Evolutionary conservation across 2,888 invertebrate genomes (phyloP).

Genomic region (Ochlodes sylvanus): DNA sequence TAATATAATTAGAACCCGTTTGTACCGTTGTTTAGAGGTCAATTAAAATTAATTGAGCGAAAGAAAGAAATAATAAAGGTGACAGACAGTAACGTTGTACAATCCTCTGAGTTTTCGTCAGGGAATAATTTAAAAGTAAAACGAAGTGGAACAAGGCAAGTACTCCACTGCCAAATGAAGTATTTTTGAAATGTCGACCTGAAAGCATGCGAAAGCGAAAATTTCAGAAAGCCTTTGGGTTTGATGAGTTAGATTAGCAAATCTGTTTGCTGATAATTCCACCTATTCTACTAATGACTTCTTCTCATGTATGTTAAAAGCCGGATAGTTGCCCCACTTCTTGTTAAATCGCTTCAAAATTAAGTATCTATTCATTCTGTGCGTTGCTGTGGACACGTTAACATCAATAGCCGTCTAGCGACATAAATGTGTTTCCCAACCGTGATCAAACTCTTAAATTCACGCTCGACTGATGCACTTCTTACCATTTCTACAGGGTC

Average conservation of each 20-base stretch:
- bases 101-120: conserved; percentile 14
- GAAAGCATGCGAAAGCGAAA: conserved; percentile 10
- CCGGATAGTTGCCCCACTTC: too few relatives aligned
- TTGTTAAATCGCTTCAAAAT: too few relatives aligned
- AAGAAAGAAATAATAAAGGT: conserved; percentile 35
- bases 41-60: conserved; percentile 36
- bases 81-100: conserved; percentile 32
- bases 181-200: conserved; percentile 21
- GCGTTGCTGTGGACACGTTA: too few relatives aligned
- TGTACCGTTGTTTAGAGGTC: conserved; percentile 18
- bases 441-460: too few relatives aligned
- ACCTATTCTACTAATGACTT: background rate
- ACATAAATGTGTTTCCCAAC: too few relatives aligned
- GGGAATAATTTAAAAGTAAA: conserved; percentile 35
- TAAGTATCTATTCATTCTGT: too few relatives aligned
- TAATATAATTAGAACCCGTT: conserved; percentile 19
- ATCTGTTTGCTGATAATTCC: background rate
- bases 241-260: background rate
- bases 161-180: conserved; percentile 8
- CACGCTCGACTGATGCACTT: too few relatives aligned
- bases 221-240: conserved; percentile 3
- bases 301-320: background rate
- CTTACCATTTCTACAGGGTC: too few relatives aligned
- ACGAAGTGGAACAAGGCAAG: conserved; percentile 28
- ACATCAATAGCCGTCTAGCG: too few relatives aligned